Conservation (phyloP, 2,797 vertebrate genomes). For the Knipowitschia caucasica region DNA sequence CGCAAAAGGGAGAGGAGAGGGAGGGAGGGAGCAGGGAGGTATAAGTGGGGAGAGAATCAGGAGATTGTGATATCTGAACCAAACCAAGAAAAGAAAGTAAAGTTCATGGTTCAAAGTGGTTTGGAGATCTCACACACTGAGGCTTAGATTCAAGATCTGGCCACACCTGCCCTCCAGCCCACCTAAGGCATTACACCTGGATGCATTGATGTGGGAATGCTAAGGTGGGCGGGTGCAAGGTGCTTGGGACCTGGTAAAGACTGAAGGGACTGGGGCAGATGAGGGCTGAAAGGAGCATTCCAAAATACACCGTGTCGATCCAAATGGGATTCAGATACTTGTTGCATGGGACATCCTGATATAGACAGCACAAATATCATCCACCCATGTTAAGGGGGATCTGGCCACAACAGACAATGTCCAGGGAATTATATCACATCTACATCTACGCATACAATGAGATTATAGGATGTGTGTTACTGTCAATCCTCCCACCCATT, state of each 20-base stretch:
- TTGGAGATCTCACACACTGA: slow-evolving; percentile 77
- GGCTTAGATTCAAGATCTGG: slow-evolving; percentile 77
- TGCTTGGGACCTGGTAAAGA: slow-evolving; percentile 13
- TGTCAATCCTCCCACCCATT: slow-evolving; percentile 6
- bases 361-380: slow-evolving; percentile 45
- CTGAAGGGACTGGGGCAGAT: slow-evolving; percentile 16
- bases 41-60: slow-evolving; percentile 65
- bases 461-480: background rate
- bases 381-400: slow-evolving; percentile 35
- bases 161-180: slow-evolving; percentile 44
- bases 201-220: slow-evolving; percentile 34
- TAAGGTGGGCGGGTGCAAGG: slow-evolving; percentile 31
- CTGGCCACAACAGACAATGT: slow-evolving; percentile 26
- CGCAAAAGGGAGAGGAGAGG: slow-evolving; percentile 43
- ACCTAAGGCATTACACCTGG: slow-evolving; percentile 39
- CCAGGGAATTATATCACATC: slow-evolving; percentile 1
- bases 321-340: slow-evolving; percentile 71
- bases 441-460: background rate
- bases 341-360: slow-evolving; percentile 48
- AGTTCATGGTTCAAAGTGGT: slow-evolving; percentile 68
- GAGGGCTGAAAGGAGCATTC: slow-evolving; percentile 56
- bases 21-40: slow-evolving; percentile 55
- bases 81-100: slow-evolving; percentile 50
- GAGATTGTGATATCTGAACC: slow-evolving; percentile 61
- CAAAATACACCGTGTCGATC: slow-evolving; percentile 64